Evolutionary conservation across 2,888 invertebrate genomes (phyloP), one percentile per base, ranked within the genome.

Genomic region (Charanyca ferruginea): DNA sequence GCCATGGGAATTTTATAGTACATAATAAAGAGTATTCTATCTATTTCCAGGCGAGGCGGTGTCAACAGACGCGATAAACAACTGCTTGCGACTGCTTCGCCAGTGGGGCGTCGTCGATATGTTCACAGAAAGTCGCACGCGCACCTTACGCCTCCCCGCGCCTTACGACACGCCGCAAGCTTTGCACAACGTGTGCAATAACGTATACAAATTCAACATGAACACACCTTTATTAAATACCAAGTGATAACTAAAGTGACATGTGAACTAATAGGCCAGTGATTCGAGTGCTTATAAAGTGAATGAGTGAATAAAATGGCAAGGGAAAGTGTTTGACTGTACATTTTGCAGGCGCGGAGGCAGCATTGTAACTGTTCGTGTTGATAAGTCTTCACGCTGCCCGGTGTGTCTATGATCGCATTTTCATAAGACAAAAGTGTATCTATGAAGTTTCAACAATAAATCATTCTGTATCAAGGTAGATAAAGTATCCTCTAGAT

Each of bases 41-140:
- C 1, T 0, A 16, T 22, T 53, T 79, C 3, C 92, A 99, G 99
- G 97, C 78, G 99, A 99, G 92, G 98, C 98, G 85, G 97, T 98
- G 55, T 98, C 98, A 8, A 97, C 98, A 9, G 98, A 99, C 89
- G 97, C 98, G 0, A 97, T 99, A 57, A 97, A 97, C 86, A 98
- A 98, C 92, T 98, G 98, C 59, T 91, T 98, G 32, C 97, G 98
- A 79, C 91, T 98, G 1, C 97, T 98, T 44, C 97, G 98, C 77
- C 97, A 97, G 83, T 98, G 98, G 97, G 97, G 97, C 77, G 97
- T 98, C 13, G 86, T 99, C 38, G 97, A 98, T 38, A 87, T 96
- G 83, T 90, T 89, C 84, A 83, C 89, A 0, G 90, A 90, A 11
- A 80, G 87, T 32, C 80, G 86, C 3, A 83, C 88, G 20, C 86